phyloP scores from a whole-genome alignment of 2,888 invertebrate genomes.

The Parasteatoda lunata region DNA sequence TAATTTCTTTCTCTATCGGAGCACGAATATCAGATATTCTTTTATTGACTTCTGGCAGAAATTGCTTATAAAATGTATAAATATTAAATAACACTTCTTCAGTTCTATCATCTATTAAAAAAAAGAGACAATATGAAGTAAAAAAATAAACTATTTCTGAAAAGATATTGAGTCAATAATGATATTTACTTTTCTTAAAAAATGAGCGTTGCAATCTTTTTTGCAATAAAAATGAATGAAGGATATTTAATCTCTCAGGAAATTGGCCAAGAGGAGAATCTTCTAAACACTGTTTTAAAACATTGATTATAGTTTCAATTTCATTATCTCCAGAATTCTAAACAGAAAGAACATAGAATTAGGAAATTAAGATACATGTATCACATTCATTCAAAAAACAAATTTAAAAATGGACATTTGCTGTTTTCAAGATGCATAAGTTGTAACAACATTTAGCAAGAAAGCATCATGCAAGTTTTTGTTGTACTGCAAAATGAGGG shows the following conservation, averaged over 20 bases:
- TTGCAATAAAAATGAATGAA: slow-evolving; percentile 80
- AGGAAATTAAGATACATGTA: not conserved
- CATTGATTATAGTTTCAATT: slow-evolving; percentile 77
- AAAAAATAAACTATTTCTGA: too few relatives aligned
- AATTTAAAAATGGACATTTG: not conserved
- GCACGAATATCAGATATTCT: slow-evolving; percentile 82
- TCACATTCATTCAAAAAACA: not conserved
- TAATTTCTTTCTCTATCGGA: slow-evolving; percentile 92
- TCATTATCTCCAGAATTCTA: slow-evolving; percentile 61
- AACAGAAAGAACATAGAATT: not conserved
- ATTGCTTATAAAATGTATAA: slow-evolving; percentile 88
- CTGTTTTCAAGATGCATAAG: too few relatives aligned
- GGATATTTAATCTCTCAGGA: slow-evolving; percentile 83
- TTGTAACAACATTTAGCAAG: too few relatives aligned
- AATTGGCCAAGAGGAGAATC: slow-evolving; percentile 89
- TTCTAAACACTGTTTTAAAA: slow-evolving; percentile 88
- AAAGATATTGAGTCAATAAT: not conserved
- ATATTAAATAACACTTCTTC: slow-evolving; percentile 82
- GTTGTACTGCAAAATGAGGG: too few relatives aligned
- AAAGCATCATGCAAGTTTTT: too few relatives aligned
- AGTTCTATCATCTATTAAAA: slow-evolving; percentile 71
- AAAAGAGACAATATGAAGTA: not conserved
- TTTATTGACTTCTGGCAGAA: slow-evolving; percentile 80
- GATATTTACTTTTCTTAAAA: slow-evolving; percentile 7
- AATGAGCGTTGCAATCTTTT: slow-evolving; percentile 6